These are phyloP conservation scores for Chaetophractus vellerosus DNA, from an alignment of 2,797 vertebrate genomes.

Conservation along the genomic window DNA sequence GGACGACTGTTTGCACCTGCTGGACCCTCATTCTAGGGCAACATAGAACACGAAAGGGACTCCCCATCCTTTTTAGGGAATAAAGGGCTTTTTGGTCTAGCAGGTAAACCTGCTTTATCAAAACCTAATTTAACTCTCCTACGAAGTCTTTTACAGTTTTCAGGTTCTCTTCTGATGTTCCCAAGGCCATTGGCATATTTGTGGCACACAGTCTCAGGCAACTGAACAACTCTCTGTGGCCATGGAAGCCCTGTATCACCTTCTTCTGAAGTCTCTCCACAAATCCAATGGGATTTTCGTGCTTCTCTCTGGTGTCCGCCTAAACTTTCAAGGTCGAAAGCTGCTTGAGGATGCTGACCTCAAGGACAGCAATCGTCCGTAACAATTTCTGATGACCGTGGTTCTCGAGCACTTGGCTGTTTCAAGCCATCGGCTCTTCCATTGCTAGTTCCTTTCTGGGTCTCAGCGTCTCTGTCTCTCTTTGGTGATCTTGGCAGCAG, in stretches of 20 bases:
- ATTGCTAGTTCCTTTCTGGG: slow-evolving; percentile 67
- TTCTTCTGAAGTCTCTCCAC: too few relatives aligned
- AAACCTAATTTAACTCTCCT: slow-evolving; percentile 97
- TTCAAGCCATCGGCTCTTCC: slow-evolving; percentile 92
- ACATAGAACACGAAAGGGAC: slow-evolving; percentile 88
- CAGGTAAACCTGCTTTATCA: slow-evolving; percentile 97
- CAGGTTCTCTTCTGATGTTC: slow-evolving; percentile 98
- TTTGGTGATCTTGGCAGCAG: slow-evolving; percentile 97
- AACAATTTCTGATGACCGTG: slow-evolving; percentile 97
- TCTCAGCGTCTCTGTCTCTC: slow-evolving; percentile 93
- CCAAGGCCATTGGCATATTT: slow-evolving; percentile 90
- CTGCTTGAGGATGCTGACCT: slow-evolving; percentile 98
- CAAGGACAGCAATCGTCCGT: slow-evolving; percentile 98
- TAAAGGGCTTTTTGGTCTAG: slow-evolving; percentile 96
- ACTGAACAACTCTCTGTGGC: slow-evolving; percentile 98
- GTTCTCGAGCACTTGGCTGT: too few relatives aligned
- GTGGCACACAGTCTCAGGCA: slow-evolving; percentile 98
- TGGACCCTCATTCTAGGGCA: slow-evolving; percentile 96
- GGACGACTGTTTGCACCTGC: slow-evolving; percentile 93
- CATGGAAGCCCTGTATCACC: slow-evolving; percentile 94
- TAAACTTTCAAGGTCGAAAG: slow-evolving; percentile 97
- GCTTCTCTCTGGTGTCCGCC: too few relatives aligned
- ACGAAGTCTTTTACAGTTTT: slow-evolving; percentile 97
- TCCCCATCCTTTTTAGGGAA: slow-evolving; percentile 94
- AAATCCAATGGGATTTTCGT: too few relatives aligned